A percentile compares a stretch with the other conserved stretches of the same genome.
These are phyloP conservation scores for Uropsilus gracilis DNA, from an alignment of 2,113 vertebrate species.

Conservation along the genomic window DNA sequence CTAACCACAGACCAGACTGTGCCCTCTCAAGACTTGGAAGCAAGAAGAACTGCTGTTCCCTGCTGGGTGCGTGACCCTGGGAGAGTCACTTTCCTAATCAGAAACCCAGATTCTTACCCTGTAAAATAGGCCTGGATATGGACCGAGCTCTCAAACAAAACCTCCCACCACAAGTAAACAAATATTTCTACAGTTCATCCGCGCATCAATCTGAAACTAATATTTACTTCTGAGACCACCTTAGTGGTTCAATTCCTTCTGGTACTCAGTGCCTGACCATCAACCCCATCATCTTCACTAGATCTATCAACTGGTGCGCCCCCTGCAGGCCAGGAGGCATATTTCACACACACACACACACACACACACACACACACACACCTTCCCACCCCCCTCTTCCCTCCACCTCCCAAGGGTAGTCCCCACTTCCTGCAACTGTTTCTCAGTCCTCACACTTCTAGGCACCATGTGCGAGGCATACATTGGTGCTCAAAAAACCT, in stretches of 20 bases:
- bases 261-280: fast-evolving
- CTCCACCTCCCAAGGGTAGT: neutral
- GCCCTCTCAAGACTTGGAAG: neutral
- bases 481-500: neutral
- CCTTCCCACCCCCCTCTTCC: too few relatives aligned
- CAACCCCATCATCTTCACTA: neutral
- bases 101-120: neutral
- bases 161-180: neutral
- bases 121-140: neutral
- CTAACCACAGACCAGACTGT: neutral
- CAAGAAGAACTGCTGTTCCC: neutral
- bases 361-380: too few relatives aligned
- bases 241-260: fast-evolving
- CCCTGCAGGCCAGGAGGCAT: neutral
- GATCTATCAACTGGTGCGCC: neutral
- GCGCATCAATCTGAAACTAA: neutral
- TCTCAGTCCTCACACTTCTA: neutral
- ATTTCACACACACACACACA: too few relatives aligned
- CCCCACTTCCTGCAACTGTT: neutral
- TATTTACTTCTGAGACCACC: neutral
- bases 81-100: neutral
- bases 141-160: neutral
- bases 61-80: neutral
- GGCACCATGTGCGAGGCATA: neutral
- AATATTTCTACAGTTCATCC: neutral